Conservation (phyloP, 2,888 invertebrate genomes). For the Leptinotarsa tumamoca region DNA sequence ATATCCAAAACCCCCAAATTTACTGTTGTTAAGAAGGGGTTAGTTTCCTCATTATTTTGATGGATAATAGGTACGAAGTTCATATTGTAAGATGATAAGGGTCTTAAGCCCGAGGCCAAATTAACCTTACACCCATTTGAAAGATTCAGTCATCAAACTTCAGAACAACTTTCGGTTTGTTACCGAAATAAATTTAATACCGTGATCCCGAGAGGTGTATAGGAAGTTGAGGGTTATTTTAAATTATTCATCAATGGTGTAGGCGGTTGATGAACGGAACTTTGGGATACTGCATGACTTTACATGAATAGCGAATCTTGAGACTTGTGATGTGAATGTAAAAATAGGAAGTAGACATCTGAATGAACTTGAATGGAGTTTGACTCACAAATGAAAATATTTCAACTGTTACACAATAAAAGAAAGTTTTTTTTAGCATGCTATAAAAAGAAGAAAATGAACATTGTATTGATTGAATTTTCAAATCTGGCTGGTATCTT, state of each 20-base stretch:
- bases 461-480: no score
- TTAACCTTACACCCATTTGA: conserved; percentile 32
- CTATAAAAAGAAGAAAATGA: no score
- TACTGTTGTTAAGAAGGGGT: conserved; percentile 2
- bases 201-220: conserved; percentile 7
- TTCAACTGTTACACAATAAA: no score
- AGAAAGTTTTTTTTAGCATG: no score
- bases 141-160: conserved; percentile 35
- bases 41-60: conserved; percentile 22
- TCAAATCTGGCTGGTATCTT: no score
- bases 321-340: neutral
- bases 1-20: neutral
- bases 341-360: no score
- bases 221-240: conserved; percentile 15
- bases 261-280: neutral
- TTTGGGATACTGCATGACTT: neutral
- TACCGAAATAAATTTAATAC: conserved; percentile 30
- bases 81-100: conserved; percentile 35
- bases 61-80: conserved; percentile 27
- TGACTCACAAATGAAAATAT: no score
- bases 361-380: no score
- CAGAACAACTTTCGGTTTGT: conserved; percentile 32
- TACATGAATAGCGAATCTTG: neutral
- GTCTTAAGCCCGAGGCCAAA: conserved; percentile 32
- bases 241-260: conserved; percentile 16